Conservation (phyloP, 2,888 invertebrate species). For the Hirtodrosophila trivittata region DNA sequence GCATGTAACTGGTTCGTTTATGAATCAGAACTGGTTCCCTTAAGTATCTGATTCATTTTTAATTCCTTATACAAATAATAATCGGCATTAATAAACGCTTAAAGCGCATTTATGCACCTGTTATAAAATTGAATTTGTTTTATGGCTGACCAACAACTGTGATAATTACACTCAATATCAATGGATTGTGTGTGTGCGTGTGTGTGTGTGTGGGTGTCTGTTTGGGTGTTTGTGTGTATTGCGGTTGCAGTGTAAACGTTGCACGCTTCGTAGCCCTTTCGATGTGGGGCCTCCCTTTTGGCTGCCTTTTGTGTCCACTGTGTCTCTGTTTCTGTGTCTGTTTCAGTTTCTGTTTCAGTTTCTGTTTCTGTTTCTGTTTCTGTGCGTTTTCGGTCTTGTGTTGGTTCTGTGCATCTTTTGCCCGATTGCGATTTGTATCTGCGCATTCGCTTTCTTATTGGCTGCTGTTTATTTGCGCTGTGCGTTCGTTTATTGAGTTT, state of each 20-base stretch:
- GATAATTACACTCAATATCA: constrained; percentile 40
- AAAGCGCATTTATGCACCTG: constrained; percentile 37
- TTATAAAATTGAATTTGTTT: constrained; percentile 43
- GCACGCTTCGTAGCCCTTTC: constrained; percentile 15
- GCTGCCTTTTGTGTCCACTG: constrained; percentile 37
- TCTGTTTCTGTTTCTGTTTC: constrained; percentile 14
- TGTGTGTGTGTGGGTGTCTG: constrained; percentile 1
- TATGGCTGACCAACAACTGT: constrained; percentile 41
- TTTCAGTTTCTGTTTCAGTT: not conserved
- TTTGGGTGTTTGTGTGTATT: not conserved
- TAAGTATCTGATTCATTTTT: no score
- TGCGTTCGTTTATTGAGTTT: constrained; percentile 75
- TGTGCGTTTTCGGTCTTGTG: constrained; percentile 14
- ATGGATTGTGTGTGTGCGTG: not conserved
- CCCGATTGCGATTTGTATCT: constrained; percentile 73
- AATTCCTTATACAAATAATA: no score
- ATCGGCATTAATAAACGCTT: no score
- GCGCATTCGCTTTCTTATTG: constrained; percentile 72
- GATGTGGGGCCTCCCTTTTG: constrained; percentile 6
- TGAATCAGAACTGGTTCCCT: no score
- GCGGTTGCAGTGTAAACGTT: constrained; percentile 11
- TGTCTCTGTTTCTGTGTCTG: no score
- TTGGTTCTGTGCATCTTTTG: constrained; percentile 38
- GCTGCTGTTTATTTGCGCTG: constrained; percentile 74
- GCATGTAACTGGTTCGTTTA: no score